Conservation (phyloP, 2,888 invertebrate genomes). For the Athalia rosae region DNA sequence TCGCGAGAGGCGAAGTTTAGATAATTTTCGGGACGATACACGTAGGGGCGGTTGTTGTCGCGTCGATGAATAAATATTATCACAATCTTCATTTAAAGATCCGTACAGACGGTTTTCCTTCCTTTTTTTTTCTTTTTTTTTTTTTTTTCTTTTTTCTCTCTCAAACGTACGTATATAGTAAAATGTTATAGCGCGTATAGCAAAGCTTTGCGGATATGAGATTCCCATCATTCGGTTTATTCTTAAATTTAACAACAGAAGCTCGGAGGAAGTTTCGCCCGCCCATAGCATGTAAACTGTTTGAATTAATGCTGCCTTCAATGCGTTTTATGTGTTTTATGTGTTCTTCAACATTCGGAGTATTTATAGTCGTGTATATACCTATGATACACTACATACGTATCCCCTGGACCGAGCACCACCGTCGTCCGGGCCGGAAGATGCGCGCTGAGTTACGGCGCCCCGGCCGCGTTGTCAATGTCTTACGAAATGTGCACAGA, state of each 20-base stretch:
- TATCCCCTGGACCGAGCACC: conserved; percentile 32
- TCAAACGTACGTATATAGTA: background rate
- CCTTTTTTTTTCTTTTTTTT: too few relatives aligned
- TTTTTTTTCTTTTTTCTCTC: too few relatives aligned
- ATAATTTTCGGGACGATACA: background rate
- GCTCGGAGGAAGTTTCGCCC: conserved; percentile 38
- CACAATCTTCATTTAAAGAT: conserved; percentile 13
- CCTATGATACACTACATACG: background rate
- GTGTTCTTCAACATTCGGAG: conserved; percentile 56
- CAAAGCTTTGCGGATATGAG: conserved; percentile 32
- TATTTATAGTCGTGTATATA: conserved; percentile 55
- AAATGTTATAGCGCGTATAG: background rate
- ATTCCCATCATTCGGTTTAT: conserved; percentile 38
- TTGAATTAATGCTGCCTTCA: conserved; percentile 60
- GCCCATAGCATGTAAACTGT: conserved; percentile 54
- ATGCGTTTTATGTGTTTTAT: conserved; percentile 58
- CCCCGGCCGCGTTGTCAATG: conserved; percentile 14
- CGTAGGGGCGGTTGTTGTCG: conserved; percentile 20
- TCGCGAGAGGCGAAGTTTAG: background rate
- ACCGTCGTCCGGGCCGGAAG: conserved; percentile 13
- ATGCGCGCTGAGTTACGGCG: conserved; percentile 32
- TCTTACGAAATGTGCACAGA: background rate
- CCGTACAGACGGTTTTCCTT: too few relatives aligned
- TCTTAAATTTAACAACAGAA: conserved; percentile 47
- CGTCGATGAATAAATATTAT: conserved; percentile 25